Percentiles rank a stretch among this genome's conserved stretches.
Evolutionary conservation across 2,797 vertebrate genomes (phyloP).

Genomic region (Luscinia megarhynchos): DNA sequence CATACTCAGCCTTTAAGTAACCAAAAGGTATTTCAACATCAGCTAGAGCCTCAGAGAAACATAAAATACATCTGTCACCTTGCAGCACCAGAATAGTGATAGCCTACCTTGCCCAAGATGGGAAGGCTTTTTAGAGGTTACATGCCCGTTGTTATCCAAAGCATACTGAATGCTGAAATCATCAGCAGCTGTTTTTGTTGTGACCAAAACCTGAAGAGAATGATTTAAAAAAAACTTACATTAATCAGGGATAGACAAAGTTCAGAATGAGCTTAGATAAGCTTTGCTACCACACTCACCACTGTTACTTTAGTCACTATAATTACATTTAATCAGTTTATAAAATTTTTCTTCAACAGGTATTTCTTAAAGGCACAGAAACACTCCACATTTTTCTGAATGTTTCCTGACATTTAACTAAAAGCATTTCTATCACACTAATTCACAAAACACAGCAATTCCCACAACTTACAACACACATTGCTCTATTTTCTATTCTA

Average conservation of each 20-base stretch:
- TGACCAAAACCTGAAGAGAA: slow-evolving; percentile 85
- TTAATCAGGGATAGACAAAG: not conserved
- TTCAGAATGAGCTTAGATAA: not conserved
- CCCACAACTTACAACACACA: not conserved
- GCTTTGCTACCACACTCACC: not conserved
- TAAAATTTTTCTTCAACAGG: not conserved
- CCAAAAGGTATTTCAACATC: not conserved
- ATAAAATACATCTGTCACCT: not conserved
- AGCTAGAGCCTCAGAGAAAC: not conserved
- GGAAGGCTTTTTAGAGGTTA: slow-evolving; percentile 90
- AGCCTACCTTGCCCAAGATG: slow-evolving; percentile 90
- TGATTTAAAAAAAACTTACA: not conserved
- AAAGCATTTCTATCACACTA: not conserved
- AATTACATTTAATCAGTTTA: not conserved
- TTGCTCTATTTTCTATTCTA: not conserved
- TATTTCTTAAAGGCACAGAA: not conserved
- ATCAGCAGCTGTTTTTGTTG: slow-evolving; percentile 88
- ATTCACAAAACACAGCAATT: not conserved
- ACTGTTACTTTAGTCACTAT: not conserved
- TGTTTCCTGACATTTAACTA: not conserved
- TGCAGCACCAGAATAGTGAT: not conserved
- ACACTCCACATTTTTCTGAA: not conserved
- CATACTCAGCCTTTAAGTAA: not conserved
- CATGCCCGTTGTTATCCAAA: slow-evolving; percentile 83
- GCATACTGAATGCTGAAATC: slow-evolving; percentile 90